phyloP scores from a whole-genome alignment of 2,797 vertebrate species.

The Pangasius djambal region DNA sequence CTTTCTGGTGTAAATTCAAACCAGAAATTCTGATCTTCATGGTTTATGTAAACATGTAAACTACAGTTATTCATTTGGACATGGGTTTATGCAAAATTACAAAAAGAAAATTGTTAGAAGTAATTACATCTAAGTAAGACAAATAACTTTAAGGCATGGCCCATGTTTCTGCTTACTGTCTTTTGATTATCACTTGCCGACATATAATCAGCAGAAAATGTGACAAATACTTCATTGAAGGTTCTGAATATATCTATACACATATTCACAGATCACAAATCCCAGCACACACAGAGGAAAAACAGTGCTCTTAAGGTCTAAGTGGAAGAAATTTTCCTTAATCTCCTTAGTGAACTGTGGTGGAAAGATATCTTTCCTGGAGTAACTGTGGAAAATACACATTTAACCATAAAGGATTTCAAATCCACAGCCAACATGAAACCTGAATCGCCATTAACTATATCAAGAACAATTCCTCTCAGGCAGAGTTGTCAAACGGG shows the following conservation, averaged over 20 bases:
- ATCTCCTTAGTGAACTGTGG: slow-evolving; percentile 37
- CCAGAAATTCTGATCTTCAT: not conserved
- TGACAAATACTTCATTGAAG: slow-evolving; percentile 3
- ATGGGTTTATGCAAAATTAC: not conserved
- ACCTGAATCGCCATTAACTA: slow-evolving; percentile 26
- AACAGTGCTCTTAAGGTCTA: slow-evolving; percentile 31
- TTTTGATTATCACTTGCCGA: not conserved
- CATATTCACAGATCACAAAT: slow-evolving; percentile 3
- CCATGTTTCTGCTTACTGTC: not conserved
- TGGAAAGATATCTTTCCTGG: slow-evolving; percentile 44
- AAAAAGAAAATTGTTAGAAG: not conserved
- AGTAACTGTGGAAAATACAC: slow-evolving; percentile 46
- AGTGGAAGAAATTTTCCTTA: slow-evolving; percentile 45
- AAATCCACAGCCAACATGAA: slow-evolving; percentile 23
- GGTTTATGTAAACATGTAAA: not conserved
- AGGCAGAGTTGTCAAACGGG: not conserved
- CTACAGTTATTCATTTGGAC: not conserved
- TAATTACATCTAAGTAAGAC: not conserved
- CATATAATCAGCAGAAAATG: slow-evolving; percentile 2
- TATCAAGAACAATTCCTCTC: slow-evolving; percentile 27
- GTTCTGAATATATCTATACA: not conserved
- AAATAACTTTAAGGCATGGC: not conserved
- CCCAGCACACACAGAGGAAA: slow-evolving; percentile 21
- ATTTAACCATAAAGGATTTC: slow-evolving; percentile 31
- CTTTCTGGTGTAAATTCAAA: not conserved